Conservation (phyloP, 2,888 invertebrate genomes). For the Heliothis peltigera region DNA sequence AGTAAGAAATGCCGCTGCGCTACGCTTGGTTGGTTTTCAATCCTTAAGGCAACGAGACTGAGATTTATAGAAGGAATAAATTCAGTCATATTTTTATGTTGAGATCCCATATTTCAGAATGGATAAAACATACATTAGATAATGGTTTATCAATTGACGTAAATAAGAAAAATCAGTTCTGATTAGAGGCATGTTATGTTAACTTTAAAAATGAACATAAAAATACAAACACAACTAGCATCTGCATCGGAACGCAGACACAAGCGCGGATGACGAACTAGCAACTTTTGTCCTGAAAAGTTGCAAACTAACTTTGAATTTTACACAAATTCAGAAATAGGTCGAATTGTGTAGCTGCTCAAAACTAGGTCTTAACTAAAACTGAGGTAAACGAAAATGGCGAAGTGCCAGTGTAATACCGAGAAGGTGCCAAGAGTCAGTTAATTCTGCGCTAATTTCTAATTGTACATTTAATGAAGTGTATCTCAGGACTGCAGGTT, state of each 20-base stretch:
- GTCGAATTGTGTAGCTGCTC: constrained; percentile 63
- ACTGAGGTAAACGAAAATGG: constrained; percentile 78
- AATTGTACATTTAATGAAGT: constrained; percentile 72
- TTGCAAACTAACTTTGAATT: constrained; percentile 13
- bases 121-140: too few relatives aligned
- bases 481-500: constrained; percentile 57
- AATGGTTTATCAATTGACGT: too few relatives aligned
- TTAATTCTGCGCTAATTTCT: constrained; percentile 81
- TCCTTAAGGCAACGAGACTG: constrained; percentile 13
- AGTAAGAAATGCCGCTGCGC: constrained; percentile 42
- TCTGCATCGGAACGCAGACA: neutral
- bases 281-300: constrained; percentile 7
- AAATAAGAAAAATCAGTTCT: too few relatives aligned
- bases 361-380: constrained; percentile 76
- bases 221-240: neutral
- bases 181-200: too few relatives aligned
- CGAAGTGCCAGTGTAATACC: constrained; percentile 76
- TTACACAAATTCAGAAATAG: constrained; percentile 55
- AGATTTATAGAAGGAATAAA: constrained; percentile 21
- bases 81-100: constrained; percentile 5
- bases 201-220: neutral
- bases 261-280: neutral
- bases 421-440: constrained; percentile 79
- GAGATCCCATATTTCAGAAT: neutral
- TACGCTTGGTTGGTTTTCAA: constrained; percentile 43